Evolutionary conservation across 2,888 invertebrate species (phyloP), one percentile per base, ranked within the genome.

Genomic region (Dolichopus griseipennis): DNA sequence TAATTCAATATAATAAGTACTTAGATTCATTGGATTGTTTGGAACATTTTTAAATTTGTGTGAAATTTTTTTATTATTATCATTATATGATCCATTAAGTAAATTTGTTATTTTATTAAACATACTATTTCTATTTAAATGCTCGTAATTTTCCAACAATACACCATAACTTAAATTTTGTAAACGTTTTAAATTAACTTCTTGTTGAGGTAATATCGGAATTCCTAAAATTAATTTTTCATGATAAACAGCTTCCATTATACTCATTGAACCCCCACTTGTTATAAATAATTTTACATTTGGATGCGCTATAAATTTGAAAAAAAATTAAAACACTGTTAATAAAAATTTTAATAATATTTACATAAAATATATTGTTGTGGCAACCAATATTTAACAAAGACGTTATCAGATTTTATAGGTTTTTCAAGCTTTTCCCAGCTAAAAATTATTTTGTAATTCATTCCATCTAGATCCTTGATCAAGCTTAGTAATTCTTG

Each of bases 241-340:
- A 61, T 81, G 79, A 69, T 82, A 78, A 33, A 85, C 79, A 0
- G 86, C 81, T 75, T 87, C 87, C 70, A 83, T 83, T 15, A 83
- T 78, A 70, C 85, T 85, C 73, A 86, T 80, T 65, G 85, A 78
- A 0, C 87, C 87, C 37, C 85, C 86, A 73, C 86, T 85, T 10
- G 85, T 85, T 69, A 88, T 84, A 71, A 87, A 86, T 0, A 84
- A 74, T 71, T 82, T 83, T 1, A 85, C 79, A 68, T 85, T 85
- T 1, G 80, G 79, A 76, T 87, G 86, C 2, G 82, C 84, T 84
- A 72, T 61, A 74, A 74, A n/a, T n/a, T 43, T 10, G 21, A 22
- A 66, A n/a, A 61, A 61, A 62, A 21, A 10, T 62, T 27, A 61
- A 62, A 21, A 10, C 3, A 22, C 20, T 62, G 5, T 22, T 18